Evolutionary conservation across 2,797 vertebrate species (phyloP), one percentile per base, ranked within the genome.

Genomic region (Sorex maritimensis): DNA sequence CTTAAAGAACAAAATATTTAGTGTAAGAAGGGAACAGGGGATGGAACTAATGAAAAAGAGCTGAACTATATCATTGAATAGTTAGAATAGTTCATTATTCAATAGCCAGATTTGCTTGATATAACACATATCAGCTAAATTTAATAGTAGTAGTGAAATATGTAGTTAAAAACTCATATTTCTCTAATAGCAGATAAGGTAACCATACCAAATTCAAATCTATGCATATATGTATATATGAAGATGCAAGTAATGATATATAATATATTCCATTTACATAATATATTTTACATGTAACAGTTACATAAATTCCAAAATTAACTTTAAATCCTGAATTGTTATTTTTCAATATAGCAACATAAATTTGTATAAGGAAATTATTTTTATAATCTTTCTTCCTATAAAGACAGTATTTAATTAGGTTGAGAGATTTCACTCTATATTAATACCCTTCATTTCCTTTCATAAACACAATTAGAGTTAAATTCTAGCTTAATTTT

Each of bases 401-500:
- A 67, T 82, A 21, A 80, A 82, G 86, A n/a, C 15, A 14, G 5
- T 61, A 67, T 55, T 17, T 82, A 24, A 61, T 73, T 46, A 61
- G 21, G 5, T 72, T 82, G 84, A 55, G 21, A 34, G 74, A 7
- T 3, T 80, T 67, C 26, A 67, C 19, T n/a, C 81, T 77, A 17
- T 13, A 67, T 75, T 49, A 58, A 21, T 30, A n/a, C 44, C 4
- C 7, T 71, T 77, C 75, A 69, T 44, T 13, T 90, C 13, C 71
- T 87, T 93, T 34, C 17, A 44, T 52, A 90, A 65, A 85, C 85
- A 69, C 2, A 79, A 79, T 86, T 26, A n/a, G 80, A 90, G 19
- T 52, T 52, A 52, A 52, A n/a, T 86, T 93, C 38, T 41, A 73
- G 41, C 13, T 71, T 41, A 44, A 46, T 65, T 52, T 65, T 82